These are phyloP conservation scores for Tetraodon nigroviridis DNA, from an alignment of 2,113 vertebrate genomes.

Conservation along the genomic window DNA sequence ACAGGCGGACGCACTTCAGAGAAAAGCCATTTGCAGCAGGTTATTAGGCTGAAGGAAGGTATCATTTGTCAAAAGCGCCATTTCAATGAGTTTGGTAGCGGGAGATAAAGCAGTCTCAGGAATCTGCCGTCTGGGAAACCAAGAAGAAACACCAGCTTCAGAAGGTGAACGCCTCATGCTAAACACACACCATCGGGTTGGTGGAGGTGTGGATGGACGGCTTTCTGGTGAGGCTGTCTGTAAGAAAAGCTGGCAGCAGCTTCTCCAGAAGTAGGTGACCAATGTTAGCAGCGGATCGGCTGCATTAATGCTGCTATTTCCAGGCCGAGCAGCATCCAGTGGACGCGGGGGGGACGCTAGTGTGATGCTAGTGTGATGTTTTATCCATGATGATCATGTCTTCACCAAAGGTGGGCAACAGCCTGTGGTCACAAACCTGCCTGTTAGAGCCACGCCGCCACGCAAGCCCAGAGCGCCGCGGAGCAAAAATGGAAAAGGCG, in stretches of 20 bases:
- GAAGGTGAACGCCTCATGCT: conserved; percentile 56
- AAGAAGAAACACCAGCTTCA: conserved; percentile 58
- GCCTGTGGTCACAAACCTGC: conserved; percentile 20
- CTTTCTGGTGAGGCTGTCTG: too few relatives aligned
- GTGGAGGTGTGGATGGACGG: conserved; percentile 47
- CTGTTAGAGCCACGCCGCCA: conserved; percentile 15
- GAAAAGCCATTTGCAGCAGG: conserved; percentile 36
- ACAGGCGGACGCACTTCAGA: conserved; percentile 27
- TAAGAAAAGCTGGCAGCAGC: too few relatives aligned
- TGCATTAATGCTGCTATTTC: conserved; percentile 28
- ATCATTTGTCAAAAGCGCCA: conserved; percentile 49
- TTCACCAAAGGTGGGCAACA: conserved; percentile 28
- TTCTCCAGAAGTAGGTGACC: conserved; percentile 33
- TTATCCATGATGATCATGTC: conserved; percentile 48
- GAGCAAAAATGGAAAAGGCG: conserved; percentile 43
- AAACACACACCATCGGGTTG: conserved; percentile 23
- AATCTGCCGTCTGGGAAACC: conserved; percentile 33
- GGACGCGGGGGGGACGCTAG: conserved; percentile 24
- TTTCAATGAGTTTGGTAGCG: conserved; percentile 34
- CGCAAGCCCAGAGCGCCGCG: conserved; percentile 57
- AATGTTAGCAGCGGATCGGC: conserved; percentile 27
- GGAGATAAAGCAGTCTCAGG: conserved; percentile 37
- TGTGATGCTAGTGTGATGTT: conserved; percentile 46
- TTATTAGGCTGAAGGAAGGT: conserved; percentile 33
- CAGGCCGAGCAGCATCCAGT: conserved; percentile 20